Percentiles rank a stretch among this genome's conserved stretches.
Conservation (phyloP, 37 sponge, comb jelly and placozoan species). For the Halisarca cf. caerulea region DNA sequence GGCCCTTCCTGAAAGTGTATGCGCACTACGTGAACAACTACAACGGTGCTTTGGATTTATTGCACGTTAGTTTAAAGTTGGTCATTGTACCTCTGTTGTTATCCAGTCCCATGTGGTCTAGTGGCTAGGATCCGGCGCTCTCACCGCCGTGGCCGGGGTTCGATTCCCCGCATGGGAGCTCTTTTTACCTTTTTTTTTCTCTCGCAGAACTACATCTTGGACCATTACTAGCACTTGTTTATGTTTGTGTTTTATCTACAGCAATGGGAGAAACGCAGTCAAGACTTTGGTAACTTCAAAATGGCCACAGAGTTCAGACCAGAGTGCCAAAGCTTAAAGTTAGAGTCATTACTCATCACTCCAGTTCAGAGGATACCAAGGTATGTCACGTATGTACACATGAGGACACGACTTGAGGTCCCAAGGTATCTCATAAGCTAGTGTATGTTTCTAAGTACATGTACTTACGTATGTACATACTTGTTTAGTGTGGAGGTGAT, state of each 20-base stretch:
- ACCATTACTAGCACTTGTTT: too few species aligned
- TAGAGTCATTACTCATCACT: constrained; percentile 61
- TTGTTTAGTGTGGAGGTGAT: too few species aligned
- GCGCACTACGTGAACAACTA: constrained; percentile 71
- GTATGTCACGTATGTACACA: constrained; percentile 35
- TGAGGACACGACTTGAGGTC: too few species aligned
- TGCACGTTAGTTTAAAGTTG: constrained; percentile 10
- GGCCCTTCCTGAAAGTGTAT: constrained; percentile 83
- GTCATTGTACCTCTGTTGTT: too few species aligned
- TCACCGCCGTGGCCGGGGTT: constrained; percentile 24
- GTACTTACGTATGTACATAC: too few species aligned
- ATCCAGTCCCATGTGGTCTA: constrained; percentile 27
- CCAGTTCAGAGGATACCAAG: constrained; percentile 87
- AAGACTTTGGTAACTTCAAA: constrained; percentile 62
- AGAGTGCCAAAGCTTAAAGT: constrained; percentile 48
- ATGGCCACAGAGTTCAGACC: constrained; percentile 58
- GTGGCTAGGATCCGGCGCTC: constrained; percentile 29
- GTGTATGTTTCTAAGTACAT: too few species aligned
- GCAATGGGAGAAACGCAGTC: constrained; percentile 55
- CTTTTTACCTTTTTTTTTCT: constrained; percentile 4
- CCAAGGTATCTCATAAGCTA: too few species aligned
- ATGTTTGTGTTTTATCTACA: constrained; percentile 12
- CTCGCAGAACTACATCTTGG: too few species aligned
- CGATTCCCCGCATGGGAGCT: constrained; percentile 30
- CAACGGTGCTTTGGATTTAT: constrained; percentile 35